Evolutionary conservation across 1,140 invertebrate genomes (phyloP).

Genomic region (Battus philenor): DNA sequence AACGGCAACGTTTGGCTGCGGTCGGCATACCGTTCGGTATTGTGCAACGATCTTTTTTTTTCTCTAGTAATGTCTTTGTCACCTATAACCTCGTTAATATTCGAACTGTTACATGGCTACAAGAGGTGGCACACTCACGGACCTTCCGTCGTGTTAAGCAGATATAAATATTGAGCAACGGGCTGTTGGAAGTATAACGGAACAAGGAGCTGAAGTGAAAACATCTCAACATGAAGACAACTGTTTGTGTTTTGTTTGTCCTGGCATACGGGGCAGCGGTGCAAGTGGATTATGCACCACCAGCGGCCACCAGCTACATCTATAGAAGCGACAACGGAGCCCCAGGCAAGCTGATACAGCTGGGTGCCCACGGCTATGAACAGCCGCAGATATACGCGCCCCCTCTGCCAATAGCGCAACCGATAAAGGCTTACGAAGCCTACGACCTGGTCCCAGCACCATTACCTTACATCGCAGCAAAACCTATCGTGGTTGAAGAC

Average conservation of each 20-base stretch:
- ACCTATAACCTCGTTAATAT: constrained; percentile 65
- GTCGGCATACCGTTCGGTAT: constrained; percentile 27
- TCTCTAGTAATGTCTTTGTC: constrained; percentile 63
- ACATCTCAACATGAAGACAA: constrained; percentile 59
- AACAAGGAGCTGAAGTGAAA: constrained; percentile 38
- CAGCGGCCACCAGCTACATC: constrained; percentile 69
- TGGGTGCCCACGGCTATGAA: constrained; percentile 56
- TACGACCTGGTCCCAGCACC: constrained; percentile 52
- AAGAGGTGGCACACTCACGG: constrained; percentile 58
- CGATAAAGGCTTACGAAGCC: constrained; percentile 38
- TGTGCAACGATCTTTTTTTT: constrained; percentile 52
- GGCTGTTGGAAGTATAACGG: constrained; percentile 62
- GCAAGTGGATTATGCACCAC: constrained; percentile 42
- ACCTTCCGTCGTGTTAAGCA: constrained; percentile 51
- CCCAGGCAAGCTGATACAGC: constrained; percentile 64
- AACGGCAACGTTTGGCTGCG: constrained; percentile 39
- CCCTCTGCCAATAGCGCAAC: constrained; percentile 38
- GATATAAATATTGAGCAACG: constrained; percentile 72
- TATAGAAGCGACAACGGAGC: constrained; percentile 73
- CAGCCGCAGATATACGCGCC: constrained; percentile 42
- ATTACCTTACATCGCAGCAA: constrained; percentile 51
- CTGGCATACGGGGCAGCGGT: constrained; percentile 35
- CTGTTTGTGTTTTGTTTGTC: constrained; percentile 34
- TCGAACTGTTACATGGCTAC: constrained; percentile 68
- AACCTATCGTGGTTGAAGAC: constrained; percentile 50